Conservation (phyloP, 1,140 invertebrate species). For the Lucilia sericata region DNA sequence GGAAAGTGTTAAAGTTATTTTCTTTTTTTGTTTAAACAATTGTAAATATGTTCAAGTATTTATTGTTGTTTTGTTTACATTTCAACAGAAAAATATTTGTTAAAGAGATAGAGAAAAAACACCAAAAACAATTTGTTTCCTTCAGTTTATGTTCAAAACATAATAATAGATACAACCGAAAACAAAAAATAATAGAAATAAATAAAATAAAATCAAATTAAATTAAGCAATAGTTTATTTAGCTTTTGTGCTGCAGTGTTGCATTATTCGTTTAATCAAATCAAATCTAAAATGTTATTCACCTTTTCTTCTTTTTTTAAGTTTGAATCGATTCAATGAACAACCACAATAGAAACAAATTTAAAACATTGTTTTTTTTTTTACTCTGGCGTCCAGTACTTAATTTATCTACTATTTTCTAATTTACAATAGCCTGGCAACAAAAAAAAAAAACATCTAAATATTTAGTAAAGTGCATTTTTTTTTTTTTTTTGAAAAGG, state of each 20-base stretch:
- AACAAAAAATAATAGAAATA: not conserved
- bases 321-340: not conserved
- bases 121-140: not conserved
- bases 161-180: conserved; percentile 38
- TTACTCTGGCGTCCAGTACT: not conserved
- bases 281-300: conserved; percentile 41
- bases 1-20: conserved; percentile 2
- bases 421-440: no score
- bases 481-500: not conserved
- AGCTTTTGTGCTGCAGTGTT: not conserved
- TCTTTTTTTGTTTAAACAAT: not conserved
- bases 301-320: conserved; percentile 22
- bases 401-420: not conserved
- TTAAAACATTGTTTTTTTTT: not conserved
- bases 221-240: conserved; percentile 32
- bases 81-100: not conserved
- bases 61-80: not conserved
- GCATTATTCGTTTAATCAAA: conserved; percentile 29
- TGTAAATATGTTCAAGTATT: not conserved
- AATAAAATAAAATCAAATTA: conserved; percentile 30
- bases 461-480: not conserved
- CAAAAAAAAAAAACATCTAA: no score
- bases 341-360: not conserved
- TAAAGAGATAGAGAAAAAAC: not conserved
- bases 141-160: conserved; percentile 7